Base-by-base conservation (phyloP, 1,140 invertebrate genomes). In the Drosophila sproati region DNA sequence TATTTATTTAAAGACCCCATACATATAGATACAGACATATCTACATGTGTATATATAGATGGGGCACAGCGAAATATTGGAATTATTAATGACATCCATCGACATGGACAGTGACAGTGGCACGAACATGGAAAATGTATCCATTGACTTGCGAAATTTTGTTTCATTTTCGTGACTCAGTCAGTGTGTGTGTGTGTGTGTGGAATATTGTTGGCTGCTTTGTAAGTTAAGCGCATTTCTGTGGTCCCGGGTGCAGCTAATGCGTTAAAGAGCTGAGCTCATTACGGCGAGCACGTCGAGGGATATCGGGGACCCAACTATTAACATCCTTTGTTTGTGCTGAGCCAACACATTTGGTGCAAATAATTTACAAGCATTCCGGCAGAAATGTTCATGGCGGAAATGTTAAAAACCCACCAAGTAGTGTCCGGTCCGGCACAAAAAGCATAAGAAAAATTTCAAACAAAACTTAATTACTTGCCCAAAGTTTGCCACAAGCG, bases 401-500 rank as follows among this genome's bases (percentile, higher is more conserved):
- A 66, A 80, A 71, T 56, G 62, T 63, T 20, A 20, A 75, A 69
- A 62, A 50, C 55, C 50, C 73, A 57, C 7, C 60, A 60, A 85
- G 81, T 85, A 83, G 80, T 83, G 81, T 83, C 81, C 81, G 77
- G 73, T 59, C 81, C 77, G 76, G 80, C 75, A 67, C 61, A 73
- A 81, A 4, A 68, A 73, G 75, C 82, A 54, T 88, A 80, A 82
- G 79, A 87, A 88, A 82, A 88, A 79, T 78, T 74, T 76, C 83
- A 88, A 87, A 80, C 83, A 87, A 87, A 87, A 87, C 83, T 87
- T 87, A 87, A 87, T 87, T 87, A 87, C 77, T 88, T 88, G 61
- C 37, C 69, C 62, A 50, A 34, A 48, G 68, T 73, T 74, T 12
- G 12, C 10, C 8, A 37, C 28, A 45, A 39, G 41, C 2, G 31